Evolutionary conservation across 1,140 invertebrate genomes (phyloP).

Genomic region (Drosophila mayri): DNA sequence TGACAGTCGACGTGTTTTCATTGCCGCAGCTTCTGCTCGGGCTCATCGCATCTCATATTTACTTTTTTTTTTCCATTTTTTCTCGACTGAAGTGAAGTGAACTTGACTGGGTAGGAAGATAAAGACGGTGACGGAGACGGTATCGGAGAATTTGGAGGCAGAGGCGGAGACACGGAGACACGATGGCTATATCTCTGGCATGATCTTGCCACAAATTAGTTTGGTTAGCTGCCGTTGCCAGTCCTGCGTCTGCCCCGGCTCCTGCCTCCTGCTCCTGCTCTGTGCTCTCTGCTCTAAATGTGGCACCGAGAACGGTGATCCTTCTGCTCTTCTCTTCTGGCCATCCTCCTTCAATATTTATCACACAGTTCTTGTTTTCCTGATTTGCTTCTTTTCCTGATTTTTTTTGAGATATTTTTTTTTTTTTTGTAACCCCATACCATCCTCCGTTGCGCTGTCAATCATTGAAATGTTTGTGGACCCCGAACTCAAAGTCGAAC

Average conservation of each 20-base stretch:
- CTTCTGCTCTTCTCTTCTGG: background rate
- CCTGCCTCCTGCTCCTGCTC: conserved; percentile 2
- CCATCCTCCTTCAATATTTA: conserved; percentile 15
- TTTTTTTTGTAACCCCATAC: conserved; percentile 6
- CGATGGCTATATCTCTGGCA: conserved; percentile 80
- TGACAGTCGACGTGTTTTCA: conserved; percentile 57
- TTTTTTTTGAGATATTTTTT: background rate
- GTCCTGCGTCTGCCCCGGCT: background rate
- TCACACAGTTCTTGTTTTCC: conserved; percentile 29
- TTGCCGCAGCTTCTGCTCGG: conserved; percentile 74
- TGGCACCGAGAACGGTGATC: conserved; percentile 48
- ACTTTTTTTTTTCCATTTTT: conserved; percentile 3
- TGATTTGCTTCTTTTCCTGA: conserved; percentile 4
- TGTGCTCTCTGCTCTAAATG: conserved; percentile 42
- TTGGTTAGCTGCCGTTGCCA: conserved; percentile 74
- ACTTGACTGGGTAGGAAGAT: conserved; percentile 23
- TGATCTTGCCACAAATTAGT: conserved; percentile 83
- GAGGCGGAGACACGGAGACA: conserved; percentile 7
- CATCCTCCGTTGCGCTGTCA: conserved; percentile 45
- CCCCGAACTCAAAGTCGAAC: conserved; percentile 57
- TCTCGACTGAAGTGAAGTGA: conserved; percentile 30
- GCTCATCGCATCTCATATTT: conserved; percentile 54
- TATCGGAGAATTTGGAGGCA: conserved; percentile 9
- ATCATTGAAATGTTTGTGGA: conserved; percentile 60
- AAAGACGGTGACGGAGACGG: conserved; percentile 8